Conservation (phyloP, 2,888 invertebrate species). For the Drosophila mimetica region DNA sequence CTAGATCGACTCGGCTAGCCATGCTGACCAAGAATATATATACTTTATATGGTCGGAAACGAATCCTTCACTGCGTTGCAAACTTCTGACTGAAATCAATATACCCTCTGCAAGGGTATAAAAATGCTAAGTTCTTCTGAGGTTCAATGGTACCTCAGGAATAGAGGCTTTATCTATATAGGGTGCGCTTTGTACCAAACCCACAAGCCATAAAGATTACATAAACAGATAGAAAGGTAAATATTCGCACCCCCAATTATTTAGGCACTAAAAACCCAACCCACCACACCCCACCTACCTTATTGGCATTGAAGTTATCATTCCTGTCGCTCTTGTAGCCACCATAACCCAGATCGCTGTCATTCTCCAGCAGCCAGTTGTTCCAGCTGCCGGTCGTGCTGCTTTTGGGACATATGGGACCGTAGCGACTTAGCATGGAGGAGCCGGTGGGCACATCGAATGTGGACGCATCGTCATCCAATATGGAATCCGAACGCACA, state of each 20-base stretch:
- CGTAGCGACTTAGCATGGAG: conserved; percentile 86
- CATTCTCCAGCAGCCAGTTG: conserved; percentile 67
- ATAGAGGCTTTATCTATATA: background rate
- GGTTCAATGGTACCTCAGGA: background rate
- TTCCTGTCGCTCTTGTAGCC: conserved; percentile 58
- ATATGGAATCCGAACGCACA: conserved; percentile 86
- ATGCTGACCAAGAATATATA: too few species aligned
- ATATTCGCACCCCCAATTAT: background rate
- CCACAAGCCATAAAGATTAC: background rate
- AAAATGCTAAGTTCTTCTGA: too few species aligned
- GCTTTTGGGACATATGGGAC: conserved; percentile 87
- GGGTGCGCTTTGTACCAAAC: background rate
- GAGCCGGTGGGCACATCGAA: conserved; percentile 86
- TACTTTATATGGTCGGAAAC: too few species aligned
- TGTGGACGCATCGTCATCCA: conserved; percentile 87
- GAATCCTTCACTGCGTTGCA: too few species aligned
- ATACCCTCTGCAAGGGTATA: too few species aligned
- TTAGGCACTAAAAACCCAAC: background rate
- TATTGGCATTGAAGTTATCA: conserved; percentile 58
- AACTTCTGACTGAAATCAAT: too few species aligned
- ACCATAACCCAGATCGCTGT: conserved; percentile 53
- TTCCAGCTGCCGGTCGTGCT: conserved; percentile 53
- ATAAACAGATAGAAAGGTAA: background rate
- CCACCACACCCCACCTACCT: conserved; percentile 45
- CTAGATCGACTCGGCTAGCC: too few species aligned